Base-by-base conservation (phyloP, 1,140 invertebrate genomes). In the Drosophila subpulchrella region DNA sequence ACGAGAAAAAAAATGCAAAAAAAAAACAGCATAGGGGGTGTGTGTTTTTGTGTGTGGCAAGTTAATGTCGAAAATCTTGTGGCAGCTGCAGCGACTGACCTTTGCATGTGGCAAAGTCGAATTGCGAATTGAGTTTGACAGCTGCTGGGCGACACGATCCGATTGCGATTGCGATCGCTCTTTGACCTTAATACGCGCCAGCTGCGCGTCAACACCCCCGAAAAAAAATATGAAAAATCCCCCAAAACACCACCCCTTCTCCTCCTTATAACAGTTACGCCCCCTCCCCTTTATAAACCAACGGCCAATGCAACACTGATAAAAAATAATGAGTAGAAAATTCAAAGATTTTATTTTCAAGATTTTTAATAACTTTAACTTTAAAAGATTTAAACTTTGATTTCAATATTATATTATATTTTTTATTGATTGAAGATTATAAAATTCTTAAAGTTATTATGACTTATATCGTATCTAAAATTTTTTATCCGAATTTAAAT, bases 121-220 rank as follows among this genome's bases (percentile, higher is more conserved):
- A 46, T 66, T 54, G 83, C 84, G 85, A 89, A 89, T 89, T 89
- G 84, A 89, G 84, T 89, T 89, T 89, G 84, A 89, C 84, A 89
- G 84, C 81, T 90, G 84, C 81, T 81, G 81, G 84, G 81, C 85
- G 84, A 89, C 84, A 89, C 85, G 85, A 83, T 90, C 85, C 84
- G 80, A 89, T 89, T 82, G 84, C 78, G 72, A 86, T 86, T 78
- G 66, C 77, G 84, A 89, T 90, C 84, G 85, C 84, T 89, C 85
- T 89, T 90, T 89, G 84, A 89, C 84, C 84, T 90, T 89, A 89
- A 89, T 89, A 90, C 84, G 84, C 81, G 85, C 80, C 85, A 90
- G 84, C 84, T 89, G 84, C 38, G 68, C 84, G 75, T 88, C 80
- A 86, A 78, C 78, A 85, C 78, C 81, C 81, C 66, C 47, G 55